These are phyloP conservation scores for Epinephelus coioides DNA, from an alignment of 2,797 vertebrate species.

Conservation along the genomic window DNA sequence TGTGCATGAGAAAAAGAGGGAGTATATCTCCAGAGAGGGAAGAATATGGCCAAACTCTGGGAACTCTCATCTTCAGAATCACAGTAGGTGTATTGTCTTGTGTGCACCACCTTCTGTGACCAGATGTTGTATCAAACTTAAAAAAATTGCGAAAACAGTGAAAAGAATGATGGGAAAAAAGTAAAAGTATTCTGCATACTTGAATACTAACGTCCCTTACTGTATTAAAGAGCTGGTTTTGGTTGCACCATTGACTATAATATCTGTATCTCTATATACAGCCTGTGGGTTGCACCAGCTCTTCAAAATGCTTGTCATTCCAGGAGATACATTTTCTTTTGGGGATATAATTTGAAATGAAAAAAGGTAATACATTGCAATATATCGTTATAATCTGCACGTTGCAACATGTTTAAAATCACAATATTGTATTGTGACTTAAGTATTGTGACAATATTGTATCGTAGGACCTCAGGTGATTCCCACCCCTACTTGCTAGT, in stretches of 20 bases:
- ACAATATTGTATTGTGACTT: too few relatives aligned
- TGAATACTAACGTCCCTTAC: neutral
- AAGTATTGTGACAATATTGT: too few relatives aligned
- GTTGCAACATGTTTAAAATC: too few relatives aligned
- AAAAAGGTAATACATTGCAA: too few relatives aligned
- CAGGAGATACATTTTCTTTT: too few relatives aligned
- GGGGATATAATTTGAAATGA: too few relatives aligned
- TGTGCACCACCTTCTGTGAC: constrained; percentile 70
- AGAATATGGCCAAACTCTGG: constrained; percentile 35
- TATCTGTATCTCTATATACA: too few relatives aligned
- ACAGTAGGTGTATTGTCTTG: constrained; percentile 65
- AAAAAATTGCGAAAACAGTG: constrained; percentile 37
- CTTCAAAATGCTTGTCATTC: too few relatives aligned
- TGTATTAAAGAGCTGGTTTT: neutral
- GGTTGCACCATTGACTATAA: neutral
- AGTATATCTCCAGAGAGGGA: constrained; percentile 28
- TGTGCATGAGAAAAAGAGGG: constrained; percentile 33
- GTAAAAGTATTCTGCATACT: neutral
- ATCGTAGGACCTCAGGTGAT: too few relatives aligned
- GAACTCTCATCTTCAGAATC: constrained; percentile 61
- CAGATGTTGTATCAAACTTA: constrained; percentile 70
- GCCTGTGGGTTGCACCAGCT: too few relatives aligned
- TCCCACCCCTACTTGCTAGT: too few relatives aligned
- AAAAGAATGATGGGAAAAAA: constrained; percentile 14
- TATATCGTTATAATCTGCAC: too few relatives aligned